Evolutionary conservation across 2,888 invertebrate genomes (phyloP).

Genomic region (Synanthedon vespiformis): DNA sequence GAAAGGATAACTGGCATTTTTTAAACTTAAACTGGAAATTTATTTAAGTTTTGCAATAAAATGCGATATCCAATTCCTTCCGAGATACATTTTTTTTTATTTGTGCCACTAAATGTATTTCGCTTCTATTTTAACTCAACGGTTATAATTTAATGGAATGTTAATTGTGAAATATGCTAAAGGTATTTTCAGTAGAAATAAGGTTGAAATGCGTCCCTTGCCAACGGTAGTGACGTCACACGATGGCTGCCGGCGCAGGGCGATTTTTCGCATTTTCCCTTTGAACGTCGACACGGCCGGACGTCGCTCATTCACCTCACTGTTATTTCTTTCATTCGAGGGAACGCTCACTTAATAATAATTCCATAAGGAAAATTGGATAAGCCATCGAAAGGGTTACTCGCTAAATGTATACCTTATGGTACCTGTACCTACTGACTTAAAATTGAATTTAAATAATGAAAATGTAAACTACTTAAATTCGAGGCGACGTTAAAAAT

Average conservation of each 20-base stretch:
- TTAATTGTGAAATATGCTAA: background rate
- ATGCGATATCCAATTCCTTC: background rate
- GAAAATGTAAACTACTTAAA: too few species aligned
- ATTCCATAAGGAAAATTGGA: too few species aligned
- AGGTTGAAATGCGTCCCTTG: slow-evolving; percentile 30
- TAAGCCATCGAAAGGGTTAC: too few species aligned
- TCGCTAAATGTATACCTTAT: too few species aligned
- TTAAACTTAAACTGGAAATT: background rate
- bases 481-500: too few species aligned
- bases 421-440: too few species aligned
- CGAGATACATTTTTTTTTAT: background rate
- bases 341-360: too few species aligned
- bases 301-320: slow-evolving; percentile 16
- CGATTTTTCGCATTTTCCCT: slow-evolving; percentile 66
- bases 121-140: background rate
- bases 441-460: too few species aligned
- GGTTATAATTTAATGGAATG: background rate
- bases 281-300: slow-evolving; percentile 25
- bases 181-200: too few species aligned
- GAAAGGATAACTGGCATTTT: slow-evolving; percentile 7
- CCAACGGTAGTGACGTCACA: slow-evolving; percentile 47
- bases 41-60: background rate
- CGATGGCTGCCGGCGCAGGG: slow-evolving; percentile 58
- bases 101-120: background rate
- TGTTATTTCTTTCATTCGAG: too few species aligned